Evolutionary conservation across 2,113 vertebrate genomes (phyloP).

Genomic region (Noturus placidus): DNA sequence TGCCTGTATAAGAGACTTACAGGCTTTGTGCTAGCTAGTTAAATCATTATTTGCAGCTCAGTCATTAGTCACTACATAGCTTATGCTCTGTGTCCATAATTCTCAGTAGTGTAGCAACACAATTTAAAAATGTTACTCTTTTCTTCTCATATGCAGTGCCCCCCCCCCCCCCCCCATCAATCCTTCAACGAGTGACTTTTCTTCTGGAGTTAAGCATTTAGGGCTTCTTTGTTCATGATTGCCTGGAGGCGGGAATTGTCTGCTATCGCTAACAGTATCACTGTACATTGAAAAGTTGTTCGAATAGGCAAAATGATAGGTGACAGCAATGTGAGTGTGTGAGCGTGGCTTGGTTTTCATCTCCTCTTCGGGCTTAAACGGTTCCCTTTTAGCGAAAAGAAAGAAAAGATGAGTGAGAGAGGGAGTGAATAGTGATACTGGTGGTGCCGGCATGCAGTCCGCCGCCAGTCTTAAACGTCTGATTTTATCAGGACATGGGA

Average conservation of each 20-base stretch:
- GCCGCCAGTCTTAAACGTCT: slow-evolving; percentile 35
- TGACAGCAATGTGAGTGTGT: slow-evolving; percentile 29
- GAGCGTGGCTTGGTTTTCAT: slow-evolving; percentile 24
- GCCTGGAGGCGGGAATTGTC: slow-evolving; percentile 66
- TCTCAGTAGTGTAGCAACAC: background rate
- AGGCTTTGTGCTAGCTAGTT: background rate
- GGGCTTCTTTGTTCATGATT: slow-evolving; percentile 33
- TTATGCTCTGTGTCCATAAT: background rate
- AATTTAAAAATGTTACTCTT: background rate
- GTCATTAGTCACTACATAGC: background rate
- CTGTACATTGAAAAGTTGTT: slow-evolving; percentile 68
- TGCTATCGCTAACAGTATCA: slow-evolving; percentile 60
- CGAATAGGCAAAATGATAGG: slow-evolving; percentile 68
- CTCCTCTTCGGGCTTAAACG: slow-evolving; percentile 32
- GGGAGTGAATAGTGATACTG: slow-evolving; percentile 22
- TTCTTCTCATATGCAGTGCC: slow-evolving; percentile 1
- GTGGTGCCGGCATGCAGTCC: slow-evolving; percentile 33
- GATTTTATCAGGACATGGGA: slow-evolving; percentile 44
- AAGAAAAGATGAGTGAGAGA: slow-evolving; percentile 37
- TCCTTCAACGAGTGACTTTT: slow-evolving; percentile 25
- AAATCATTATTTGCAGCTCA: background rate
- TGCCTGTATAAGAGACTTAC: background rate
- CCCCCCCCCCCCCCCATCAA: background rate
- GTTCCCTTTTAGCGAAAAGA: slow-evolving; percentile 34
- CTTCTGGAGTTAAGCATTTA: slow-evolving; percentile 12